Conservation (phyloP, 1,140 invertebrate species). For the Choristoneura fumiferana region DNA sequence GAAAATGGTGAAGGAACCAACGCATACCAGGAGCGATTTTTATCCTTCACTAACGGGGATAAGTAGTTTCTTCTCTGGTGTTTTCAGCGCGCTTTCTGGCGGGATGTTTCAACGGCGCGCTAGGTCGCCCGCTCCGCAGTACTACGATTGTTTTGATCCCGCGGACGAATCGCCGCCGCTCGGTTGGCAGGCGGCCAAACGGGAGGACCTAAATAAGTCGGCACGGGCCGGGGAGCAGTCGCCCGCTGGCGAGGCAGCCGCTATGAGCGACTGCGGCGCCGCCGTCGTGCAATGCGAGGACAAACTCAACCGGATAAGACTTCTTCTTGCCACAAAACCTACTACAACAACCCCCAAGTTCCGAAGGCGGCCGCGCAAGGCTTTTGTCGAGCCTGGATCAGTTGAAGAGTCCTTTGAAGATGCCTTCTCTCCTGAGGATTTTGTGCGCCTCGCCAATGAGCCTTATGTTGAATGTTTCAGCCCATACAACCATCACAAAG, state of each 20-base stretch:
- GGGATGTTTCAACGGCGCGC: conserved; percentile 49
- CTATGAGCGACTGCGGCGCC: conserved; percentile 42
- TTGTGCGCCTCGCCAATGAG: conserved; percentile 36
- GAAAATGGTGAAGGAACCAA: conserved; percentile 19
- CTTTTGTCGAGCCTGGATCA: conserved; percentile 42
- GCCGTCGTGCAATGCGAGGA: conserved; percentile 45
- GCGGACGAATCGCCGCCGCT: conserved; percentile 35
- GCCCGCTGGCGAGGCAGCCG: conserved; percentile 28
- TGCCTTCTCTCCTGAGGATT: conserved; percentile 53
- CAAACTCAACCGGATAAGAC: conserved; percentile 47
- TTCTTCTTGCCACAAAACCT: conserved; percentile 35
- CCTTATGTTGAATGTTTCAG: conserved; percentile 44
- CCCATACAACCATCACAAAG: conserved; percentile 37
- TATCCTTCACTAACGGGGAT: conserved; percentile 39
- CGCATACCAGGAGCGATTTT: conserved; percentile 26
- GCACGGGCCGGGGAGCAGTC: conserved; percentile 34
- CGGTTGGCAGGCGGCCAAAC: conserved; percentile 49
- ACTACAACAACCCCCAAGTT: conserved; percentile 22
- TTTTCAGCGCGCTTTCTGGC: conserved; percentile 45
- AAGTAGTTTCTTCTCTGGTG: conserved; percentile 49
- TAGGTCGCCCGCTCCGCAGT: conserved; percentile 35
- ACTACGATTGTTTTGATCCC: conserved; percentile 50
- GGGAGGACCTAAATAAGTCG: conserved; percentile 57
- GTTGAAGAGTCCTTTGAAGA: conserved; percentile 56
- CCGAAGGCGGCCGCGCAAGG: conserved; percentile 33